Percentiles rank a stretch among this genome's conserved stretches.
phyloP scores from a whole-genome alignment of 2,797 vertebrate species.

The Taenioides sp. region DNA sequence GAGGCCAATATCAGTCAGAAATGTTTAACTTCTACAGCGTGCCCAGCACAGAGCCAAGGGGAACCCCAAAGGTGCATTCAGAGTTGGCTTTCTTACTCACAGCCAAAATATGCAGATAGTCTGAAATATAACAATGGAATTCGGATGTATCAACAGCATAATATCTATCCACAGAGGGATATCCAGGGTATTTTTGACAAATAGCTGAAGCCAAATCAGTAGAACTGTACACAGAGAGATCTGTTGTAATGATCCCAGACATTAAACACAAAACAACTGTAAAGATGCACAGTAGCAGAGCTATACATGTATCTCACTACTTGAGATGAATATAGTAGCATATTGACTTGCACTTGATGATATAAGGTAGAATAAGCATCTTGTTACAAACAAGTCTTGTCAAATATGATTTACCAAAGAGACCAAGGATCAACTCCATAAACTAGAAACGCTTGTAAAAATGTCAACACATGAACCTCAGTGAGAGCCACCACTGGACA shows the following conservation, averaged over 20 bases:
- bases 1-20: constrained; percentile 9
- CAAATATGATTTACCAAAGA: constrained; percentile 49
- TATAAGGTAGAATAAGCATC: constrained; percentile 48
- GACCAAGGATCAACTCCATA: constrained; percentile 43
- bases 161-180: neutral
- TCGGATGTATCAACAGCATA: constrained; percentile 31
- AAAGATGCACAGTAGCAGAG: constrained; percentile 39
- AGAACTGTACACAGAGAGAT: neutral
- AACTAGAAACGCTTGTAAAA: constrained; percentile 50
- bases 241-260: neutral
- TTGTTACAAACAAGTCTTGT: constrained; percentile 59
- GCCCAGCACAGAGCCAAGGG: constrained; percentile 10
- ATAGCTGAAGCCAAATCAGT: neutral
- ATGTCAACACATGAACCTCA: constrained; percentile 46
- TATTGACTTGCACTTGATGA: constrained; percentile 43
- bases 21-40: constrained; percentile 12
- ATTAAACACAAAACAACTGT: neutral
- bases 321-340: constrained; percentile 41
- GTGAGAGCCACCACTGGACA: constrained; percentile 38
- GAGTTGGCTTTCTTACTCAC: neutral
- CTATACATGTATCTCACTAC: constrained; percentile 42
- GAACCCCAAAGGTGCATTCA: constrained; percentile 23
- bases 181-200: neutral
- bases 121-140: constrained; percentile 26
- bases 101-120: neutral